Conservation (phyloP, 1,140 invertebrate genomes). For the Hetaerina americana region DNA sequence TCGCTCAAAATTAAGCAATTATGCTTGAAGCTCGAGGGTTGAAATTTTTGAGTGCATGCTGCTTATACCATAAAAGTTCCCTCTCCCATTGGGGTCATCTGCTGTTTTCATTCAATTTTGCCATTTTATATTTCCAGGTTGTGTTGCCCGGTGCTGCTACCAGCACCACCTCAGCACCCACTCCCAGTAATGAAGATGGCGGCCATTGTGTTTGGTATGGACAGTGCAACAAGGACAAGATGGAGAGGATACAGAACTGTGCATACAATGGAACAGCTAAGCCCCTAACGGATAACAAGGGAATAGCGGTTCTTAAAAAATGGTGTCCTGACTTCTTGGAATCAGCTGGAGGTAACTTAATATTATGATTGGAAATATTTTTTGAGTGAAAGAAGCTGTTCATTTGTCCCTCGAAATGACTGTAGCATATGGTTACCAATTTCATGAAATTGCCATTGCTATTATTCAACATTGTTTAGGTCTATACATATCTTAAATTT, state of each 20-base stretch:
- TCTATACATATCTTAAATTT: too few relatives aligned
- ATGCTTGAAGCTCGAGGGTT: too few relatives aligned
- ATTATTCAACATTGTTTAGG: too few relatives aligned
- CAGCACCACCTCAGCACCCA: neutral
- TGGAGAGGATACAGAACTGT: constrained; percentile 43
- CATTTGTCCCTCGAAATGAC: too few relatives aligned
- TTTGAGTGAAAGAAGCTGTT: neutral
- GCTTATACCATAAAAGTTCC: too few relatives aligned
- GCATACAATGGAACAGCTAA: constrained; percentile 55
- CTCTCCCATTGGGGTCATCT: too few relatives aligned
- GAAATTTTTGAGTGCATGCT: too few relatives aligned
- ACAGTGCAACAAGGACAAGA: constrained; percentile 38
- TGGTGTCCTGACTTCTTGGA: constrained; percentile 52
- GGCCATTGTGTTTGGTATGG: constrained; percentile 67
- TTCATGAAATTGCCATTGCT: too few relatives aligned
- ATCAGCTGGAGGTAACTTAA: neutral
- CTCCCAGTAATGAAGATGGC: constrained; percentile 19
- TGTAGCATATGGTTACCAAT: too few relatives aligned
- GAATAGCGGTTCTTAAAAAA: constrained; percentile 39
- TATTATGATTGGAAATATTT: constrained; percentile 16
- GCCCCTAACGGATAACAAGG: constrained; percentile 30
- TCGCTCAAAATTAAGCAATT: too few relatives aligned
- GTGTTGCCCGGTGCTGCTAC: neutral
- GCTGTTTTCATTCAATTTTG: too few relatives aligned
- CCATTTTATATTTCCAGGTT: neutral